Conservation (phyloP, 2,888 invertebrate species). For the Eupsilia transversa region DNA sequence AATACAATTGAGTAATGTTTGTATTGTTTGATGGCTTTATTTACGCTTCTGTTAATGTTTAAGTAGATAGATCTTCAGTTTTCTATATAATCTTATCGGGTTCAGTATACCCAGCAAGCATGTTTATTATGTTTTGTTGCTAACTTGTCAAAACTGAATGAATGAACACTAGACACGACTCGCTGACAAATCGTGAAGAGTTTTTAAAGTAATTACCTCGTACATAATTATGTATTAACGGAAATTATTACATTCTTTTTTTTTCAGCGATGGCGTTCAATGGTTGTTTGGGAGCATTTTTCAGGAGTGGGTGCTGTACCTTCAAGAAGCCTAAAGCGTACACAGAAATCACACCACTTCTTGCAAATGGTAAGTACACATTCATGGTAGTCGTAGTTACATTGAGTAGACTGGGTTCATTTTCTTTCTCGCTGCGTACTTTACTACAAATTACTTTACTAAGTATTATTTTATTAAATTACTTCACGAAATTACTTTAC, state of each 20-base stretch:
- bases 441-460: no score
- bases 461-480: no score
- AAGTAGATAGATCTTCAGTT: not conserved
- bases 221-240: not conserved
- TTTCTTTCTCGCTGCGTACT: not conserved
- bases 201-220: not conserved
- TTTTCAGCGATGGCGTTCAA: conserved; percentile 93
- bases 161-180: not conserved
- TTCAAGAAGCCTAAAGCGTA: conserved; percentile 88
- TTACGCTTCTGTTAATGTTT: not conserved
- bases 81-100: not conserved
- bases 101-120: not conserved
- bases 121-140: not conserved
- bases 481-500: no score
- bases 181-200: not conserved
- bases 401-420: not conserved
- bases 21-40: conserved; percentile 7
- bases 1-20: conserved; percentile 2
- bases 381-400: not conserved
- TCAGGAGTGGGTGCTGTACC: conserved; percentile 86
- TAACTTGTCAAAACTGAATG: conserved; percentile 1
- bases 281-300: conserved; percentile 88
- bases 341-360: conserved; percentile 88
- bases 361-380: conserved; percentile 76
- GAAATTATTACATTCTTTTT: conserved; percentile 1